Percentiles rank a stretch among this genome's conserved stretches.
These are phyloP conservation scores for Gasterosteus nipponicus DNA, from an alignment of 2,113 vertebrate genomes.

Conservation along the genomic window DNA sequence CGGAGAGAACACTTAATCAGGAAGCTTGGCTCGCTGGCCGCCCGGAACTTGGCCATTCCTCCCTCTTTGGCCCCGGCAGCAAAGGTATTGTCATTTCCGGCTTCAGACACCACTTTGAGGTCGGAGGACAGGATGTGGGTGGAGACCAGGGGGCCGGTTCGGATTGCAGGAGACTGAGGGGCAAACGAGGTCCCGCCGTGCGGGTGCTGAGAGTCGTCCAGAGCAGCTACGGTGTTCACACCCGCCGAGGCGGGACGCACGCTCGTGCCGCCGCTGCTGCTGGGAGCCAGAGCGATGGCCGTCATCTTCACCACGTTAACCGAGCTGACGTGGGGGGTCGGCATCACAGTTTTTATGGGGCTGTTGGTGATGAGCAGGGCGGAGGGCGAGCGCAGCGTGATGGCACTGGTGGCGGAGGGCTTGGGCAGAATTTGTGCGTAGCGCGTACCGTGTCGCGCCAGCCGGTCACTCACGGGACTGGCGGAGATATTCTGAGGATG, in stretches of 20 bases:
- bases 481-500: constrained; percentile 92
- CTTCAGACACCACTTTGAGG: constrained; percentile 86
- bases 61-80: constrained; percentile 79
- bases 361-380: constrained; percentile 97
- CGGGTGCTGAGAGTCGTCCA: constrained; percentile 84
- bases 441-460: constrained; percentile 87
- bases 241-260: constrained; percentile 87
- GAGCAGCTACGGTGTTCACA: constrained; percentile 70
- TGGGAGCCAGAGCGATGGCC: constrained; percentile 92
- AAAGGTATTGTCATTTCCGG: constrained; percentile 79
- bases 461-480: constrained; percentile 95
- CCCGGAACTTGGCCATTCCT: constrained; percentile 82
- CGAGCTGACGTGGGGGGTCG: constrained; percentile 90
- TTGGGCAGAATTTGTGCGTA: constrained; percentile 97
- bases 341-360: constrained; percentile 97
- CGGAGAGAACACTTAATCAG: constrained; percentile 83
- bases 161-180: constrained; percentile 84
- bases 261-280: constrained; percentile 80
- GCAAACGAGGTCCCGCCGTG: constrained; percentile 83
- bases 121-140: constrained; percentile 76
- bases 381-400: constrained; percentile 95
- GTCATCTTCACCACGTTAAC: constrained; percentile 99
- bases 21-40: constrained; percentile 83
- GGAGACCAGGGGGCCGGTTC: constrained; percentile 62
- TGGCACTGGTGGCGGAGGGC: constrained; percentile 91